Conservation (phyloP, 2,888 invertebrate genomes). For the Drosophila differens region DNA sequence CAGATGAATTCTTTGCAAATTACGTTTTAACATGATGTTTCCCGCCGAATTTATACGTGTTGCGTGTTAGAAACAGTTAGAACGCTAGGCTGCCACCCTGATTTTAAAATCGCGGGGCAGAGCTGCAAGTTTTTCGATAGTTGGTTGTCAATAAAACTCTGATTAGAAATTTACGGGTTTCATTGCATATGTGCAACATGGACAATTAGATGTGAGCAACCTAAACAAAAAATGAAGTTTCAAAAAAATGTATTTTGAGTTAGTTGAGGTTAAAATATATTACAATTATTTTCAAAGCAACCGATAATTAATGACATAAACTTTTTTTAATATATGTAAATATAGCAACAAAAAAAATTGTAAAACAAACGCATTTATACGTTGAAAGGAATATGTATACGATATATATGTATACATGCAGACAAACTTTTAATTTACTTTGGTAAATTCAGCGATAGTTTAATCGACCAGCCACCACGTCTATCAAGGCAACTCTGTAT, state of each 20-base stretch:
- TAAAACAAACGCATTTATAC: neutral
- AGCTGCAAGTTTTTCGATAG: conserved; percentile 41
- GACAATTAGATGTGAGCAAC: neutral
- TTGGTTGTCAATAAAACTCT: conserved; percentile 1
- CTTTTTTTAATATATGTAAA: neutral
- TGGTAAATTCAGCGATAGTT: neutral
- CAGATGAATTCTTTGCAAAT: conserved; percentile 56
- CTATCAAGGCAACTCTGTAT: conserved; percentile 11
- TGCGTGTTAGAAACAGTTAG: conserved; percentile 44
- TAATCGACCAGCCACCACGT: conserved; percentile 44
- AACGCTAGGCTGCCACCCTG: conserved; percentile 45
- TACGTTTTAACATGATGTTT: conserved; percentile 58
- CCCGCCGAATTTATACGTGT: conserved; percentile 1
- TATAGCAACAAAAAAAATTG: neutral
- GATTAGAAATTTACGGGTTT: neutral
- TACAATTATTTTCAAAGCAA: neutral
- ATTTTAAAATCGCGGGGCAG: conserved; percentile 51
- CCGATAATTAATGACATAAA: neutral
- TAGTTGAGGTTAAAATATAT: neutral
- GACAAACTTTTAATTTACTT: neutral
- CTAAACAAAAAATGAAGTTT: neutral
- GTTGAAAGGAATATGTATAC: neutral
- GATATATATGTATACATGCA: neutral
- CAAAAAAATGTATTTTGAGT: neutral
- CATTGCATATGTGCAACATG: neutral